These are phyloP conservation scores for Eristalinus aeneus DNA, from an alignment of 2,888 invertebrate species.

Conservation along the genomic window DNA sequence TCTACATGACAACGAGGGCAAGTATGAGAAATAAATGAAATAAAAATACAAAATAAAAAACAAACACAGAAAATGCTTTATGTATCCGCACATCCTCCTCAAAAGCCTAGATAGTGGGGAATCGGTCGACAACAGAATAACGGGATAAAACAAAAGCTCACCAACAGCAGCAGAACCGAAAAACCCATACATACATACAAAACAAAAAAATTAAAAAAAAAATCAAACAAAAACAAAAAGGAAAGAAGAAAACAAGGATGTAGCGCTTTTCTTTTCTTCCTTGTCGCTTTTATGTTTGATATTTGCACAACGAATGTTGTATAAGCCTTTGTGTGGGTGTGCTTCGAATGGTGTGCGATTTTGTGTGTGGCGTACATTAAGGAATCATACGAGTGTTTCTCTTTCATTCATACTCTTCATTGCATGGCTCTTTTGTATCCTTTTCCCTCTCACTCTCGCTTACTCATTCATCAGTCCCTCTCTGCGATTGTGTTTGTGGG, in stretches of 20 bases:
- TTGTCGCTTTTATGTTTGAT: conserved; percentile 12
- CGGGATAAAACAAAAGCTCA: conserved; percentile 4
- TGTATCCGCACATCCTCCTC: not conserved
- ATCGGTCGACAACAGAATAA: not conserved
- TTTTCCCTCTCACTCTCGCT: not conserved
- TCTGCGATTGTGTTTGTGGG: not conserved
- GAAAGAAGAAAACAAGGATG: conserved; percentile 22
- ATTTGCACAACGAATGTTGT: not conserved
- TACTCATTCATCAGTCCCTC: not conserved
- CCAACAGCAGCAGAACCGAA: not conserved
- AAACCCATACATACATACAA: not conserved
- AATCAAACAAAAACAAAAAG: not conserved
- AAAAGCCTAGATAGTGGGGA: not conserved
- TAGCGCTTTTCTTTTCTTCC: conserved; percentile 41
- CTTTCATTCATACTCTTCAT: not conserved
- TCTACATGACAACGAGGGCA: conserved; percentile 39
- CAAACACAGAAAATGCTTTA: not conserved
- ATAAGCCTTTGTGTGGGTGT: not conserved
- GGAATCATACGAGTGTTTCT: not conserved
- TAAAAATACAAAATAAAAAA: not conserved
- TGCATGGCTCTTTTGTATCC: not conserved
- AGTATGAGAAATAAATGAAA: conserved; percentile 18
- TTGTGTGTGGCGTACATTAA: not conserved
- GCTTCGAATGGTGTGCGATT: not conserved
- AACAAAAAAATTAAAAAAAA: not conserved